phyloP scores from a whole-genome alignment of 2,113 vertebrate genomes.

The Phylloscopus whistleri region DNA sequence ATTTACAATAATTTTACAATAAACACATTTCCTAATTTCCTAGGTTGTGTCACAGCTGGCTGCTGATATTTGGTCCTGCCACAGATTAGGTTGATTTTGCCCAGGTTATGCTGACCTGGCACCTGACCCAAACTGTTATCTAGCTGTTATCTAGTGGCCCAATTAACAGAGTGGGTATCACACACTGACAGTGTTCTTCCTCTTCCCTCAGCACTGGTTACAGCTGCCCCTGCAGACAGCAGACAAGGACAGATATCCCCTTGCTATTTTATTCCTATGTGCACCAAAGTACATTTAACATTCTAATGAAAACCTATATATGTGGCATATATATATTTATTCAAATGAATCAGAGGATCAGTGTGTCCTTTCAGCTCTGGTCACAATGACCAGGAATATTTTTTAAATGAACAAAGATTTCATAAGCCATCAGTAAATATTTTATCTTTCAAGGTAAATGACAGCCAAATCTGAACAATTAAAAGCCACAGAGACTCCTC shows the following conservation, averaged over 20 bases:
- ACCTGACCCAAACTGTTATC: slow-evolving; percentile 19
- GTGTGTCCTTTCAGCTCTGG: neutral
- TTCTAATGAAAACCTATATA: neutral
- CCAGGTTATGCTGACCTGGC: slow-evolving; percentile 63
- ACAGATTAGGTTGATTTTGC: slow-evolving; percentile 10
- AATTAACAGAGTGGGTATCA: neutral
- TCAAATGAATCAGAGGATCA: neutral
- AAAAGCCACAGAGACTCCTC: neutral
- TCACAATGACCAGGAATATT: slow-evolving; percentile 53
- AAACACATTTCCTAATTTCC: neutral
- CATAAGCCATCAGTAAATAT: slow-evolving; percentile 57
- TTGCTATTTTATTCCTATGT: neutral
- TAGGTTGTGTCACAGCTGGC: neutral
- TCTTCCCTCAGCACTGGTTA: neutral
- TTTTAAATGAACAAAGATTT: slow-evolving; percentile 47
- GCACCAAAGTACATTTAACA: neutral
- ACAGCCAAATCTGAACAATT: neutral
- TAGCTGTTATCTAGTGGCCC: neutral
- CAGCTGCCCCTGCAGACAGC: neutral
- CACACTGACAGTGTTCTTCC: neutral
- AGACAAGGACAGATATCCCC: neutral
- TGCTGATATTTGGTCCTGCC: neutral
- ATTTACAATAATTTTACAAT: neutral
- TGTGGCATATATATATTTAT: neutral
- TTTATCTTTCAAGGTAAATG: slow-evolving; percentile 56